Evolutionary conservation across 2,113 vertebrate genomes (phyloP).

Genomic region (Gadus chalcogrammus): DNA sequence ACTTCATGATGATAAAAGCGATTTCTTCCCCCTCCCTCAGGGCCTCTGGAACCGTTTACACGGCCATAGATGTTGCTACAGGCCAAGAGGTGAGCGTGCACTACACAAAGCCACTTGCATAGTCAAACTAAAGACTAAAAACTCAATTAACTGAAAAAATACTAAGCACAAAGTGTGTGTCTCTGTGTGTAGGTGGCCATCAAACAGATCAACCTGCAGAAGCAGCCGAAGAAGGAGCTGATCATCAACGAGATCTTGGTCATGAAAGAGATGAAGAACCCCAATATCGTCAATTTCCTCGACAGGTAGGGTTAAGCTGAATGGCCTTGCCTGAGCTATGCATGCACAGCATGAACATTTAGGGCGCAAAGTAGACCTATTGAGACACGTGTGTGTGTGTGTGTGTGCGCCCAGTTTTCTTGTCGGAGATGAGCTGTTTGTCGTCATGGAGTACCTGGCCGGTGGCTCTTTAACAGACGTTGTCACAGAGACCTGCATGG

Average conservation of each 20-base stretch:
- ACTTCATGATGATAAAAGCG: background rate
- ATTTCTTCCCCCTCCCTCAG: constrained; percentile 60
- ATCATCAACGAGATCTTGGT: constrained; percentile 98
- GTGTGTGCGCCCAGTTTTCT: constrained; percentile 78
- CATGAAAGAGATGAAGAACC: constrained; percentile 98
- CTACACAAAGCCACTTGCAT: too few species aligned
- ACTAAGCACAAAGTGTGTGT: background rate
- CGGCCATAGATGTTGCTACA: constrained; percentile 92
- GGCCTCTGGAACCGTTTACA: constrained; percentile 96
- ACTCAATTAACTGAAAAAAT: background rate
- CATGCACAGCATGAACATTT: background rate
- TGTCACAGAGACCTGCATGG: constrained; percentile 97
- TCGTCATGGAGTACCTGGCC: constrained; percentile 98
- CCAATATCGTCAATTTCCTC: constrained; percentile 96
- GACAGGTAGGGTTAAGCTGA: constrained; percentile 80
- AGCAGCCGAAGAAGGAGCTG: constrained; percentile 97
- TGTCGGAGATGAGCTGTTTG: constrained; percentile 93
- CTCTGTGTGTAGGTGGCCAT: constrained; percentile 85
- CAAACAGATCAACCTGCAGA: constrained; percentile 98
- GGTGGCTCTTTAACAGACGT: constrained; percentile 96
- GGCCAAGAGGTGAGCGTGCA: constrained; percentile 84
- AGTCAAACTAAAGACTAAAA: background rate
- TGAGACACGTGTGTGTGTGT: background rate
- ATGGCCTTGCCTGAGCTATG: background rate
- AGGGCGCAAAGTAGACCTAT: background rate